Percentiles rank a stretch among this genome's conserved stretches.
Conservation (phyloP, 2,113 vertebrate genomes). For the Sclerurus mexicanus region DNA sequence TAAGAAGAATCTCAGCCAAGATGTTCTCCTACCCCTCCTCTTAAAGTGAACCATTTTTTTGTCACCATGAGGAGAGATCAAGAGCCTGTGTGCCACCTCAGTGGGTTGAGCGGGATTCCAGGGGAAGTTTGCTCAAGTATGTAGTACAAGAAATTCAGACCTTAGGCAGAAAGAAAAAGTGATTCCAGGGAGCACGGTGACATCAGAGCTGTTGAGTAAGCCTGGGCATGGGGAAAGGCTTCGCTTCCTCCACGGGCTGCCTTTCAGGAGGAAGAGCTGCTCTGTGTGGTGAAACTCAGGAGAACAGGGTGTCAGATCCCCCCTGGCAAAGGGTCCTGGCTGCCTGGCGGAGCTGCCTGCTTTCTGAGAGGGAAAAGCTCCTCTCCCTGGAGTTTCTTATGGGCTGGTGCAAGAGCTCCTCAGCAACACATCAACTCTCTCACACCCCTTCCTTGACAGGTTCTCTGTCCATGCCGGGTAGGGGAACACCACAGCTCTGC, state of each 20-base stretch:
- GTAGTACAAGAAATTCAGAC: neutral
- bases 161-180: conserved; percentile 1
- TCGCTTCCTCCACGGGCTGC: neutral
- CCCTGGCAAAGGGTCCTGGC: neutral
- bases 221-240: neutral
- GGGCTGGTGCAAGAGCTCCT: neutral
- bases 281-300: neutral
- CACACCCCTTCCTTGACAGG: neutral
- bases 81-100: neutral
- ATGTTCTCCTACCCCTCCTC: neutral
- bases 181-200: neutral
- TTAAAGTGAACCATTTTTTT: neutral
- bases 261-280: neutral
- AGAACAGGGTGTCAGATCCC: neutral
- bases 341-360: fast-evolving
- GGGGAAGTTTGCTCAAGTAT: neutral
- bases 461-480: neutral
- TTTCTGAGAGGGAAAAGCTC: neutral
- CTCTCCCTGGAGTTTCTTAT: neutral
- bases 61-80: neutral
- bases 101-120: neutral
- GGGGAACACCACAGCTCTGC: neutral
- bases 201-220: conserved; percentile 1
- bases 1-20: neutral
- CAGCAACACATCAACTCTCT: neutral